These are phyloP conservation scores for Pygoscelis antarcticus DNA, from an alignment of 2,113 vertebrate genomes.

Conservation along the genomic window DNA sequence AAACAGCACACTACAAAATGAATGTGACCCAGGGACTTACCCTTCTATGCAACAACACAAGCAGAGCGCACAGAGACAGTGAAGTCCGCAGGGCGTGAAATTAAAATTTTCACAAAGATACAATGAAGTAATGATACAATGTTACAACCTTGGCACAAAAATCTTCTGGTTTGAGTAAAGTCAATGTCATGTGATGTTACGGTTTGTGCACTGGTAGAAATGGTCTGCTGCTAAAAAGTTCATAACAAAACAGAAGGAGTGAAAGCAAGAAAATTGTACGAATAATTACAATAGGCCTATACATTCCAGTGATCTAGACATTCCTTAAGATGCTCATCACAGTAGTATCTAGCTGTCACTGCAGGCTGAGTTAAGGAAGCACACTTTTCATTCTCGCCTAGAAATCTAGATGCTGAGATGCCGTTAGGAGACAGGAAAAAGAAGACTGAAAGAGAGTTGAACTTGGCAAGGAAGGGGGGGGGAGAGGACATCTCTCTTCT, in stretches of 20 bases:
- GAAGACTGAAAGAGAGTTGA: not conserved
- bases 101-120: conserved; percentile 72
- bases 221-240: conserved; percentile 40
- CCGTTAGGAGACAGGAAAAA: not conserved
- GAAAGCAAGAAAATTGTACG: not conserved
- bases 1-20: not conserved
- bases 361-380: not conserved
- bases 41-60: conserved; percentile 57
- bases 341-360: not conserved
- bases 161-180: conserved; percentile 66
- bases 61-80: conserved; percentile 55
- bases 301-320: not conserved
- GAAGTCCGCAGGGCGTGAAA: conserved; percentile 71
- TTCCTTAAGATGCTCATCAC: not conserved
- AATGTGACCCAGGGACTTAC: conserved; percentile 66
- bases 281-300: not conserved
- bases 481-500: not conserved
- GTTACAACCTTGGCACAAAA: conserved; percentile 64
- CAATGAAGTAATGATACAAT: conserved; percentile 66
- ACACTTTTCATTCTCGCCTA: not conserved
- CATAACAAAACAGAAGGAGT: not conserved
- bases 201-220: conserved; percentile 53
- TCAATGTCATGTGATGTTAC: conserved; percentile 54
- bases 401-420: not conserved
- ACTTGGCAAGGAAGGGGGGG: not conserved